Conservation (phyloP, 2,888 invertebrate species). For the Phortica okadai region DNA sequence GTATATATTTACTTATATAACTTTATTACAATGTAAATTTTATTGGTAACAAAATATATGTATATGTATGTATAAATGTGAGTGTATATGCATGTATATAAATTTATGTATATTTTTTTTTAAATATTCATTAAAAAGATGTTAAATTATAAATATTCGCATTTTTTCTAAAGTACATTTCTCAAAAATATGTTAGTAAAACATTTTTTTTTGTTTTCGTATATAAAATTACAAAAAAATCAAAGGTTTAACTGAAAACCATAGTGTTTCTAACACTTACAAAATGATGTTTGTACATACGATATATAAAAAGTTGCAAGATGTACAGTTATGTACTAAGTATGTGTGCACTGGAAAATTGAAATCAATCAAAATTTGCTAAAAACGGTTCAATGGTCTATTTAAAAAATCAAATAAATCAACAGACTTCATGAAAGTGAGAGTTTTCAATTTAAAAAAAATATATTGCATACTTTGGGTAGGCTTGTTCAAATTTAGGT, state of each 20-base stretch:
- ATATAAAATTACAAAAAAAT: slow-evolving; percentile 8
- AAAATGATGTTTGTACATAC: not conserved
- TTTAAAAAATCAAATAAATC: slow-evolving; percentile 45
- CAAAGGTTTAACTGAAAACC: not conserved
- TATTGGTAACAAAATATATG: slow-evolving; percentile 49
- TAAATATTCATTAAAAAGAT: slow-evolving; percentile 42
- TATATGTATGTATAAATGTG: slow-evolving; percentile 28
- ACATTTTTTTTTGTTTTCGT: slow-evolving; percentile 1
- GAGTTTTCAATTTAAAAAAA: too few relatives aligned
- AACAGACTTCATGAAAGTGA: too few relatives aligned
- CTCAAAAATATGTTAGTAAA: slow-evolving; percentile 30
- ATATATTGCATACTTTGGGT: too few relatives aligned
- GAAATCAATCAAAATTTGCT: not conserved
- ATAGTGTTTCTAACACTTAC: not conserved
- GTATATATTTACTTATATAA: slow-evolving; percentile 19
- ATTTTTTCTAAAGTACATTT: slow-evolving; percentile 28
- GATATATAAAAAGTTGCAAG: too few relatives aligned
- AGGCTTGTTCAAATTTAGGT: too few relatives aligned
- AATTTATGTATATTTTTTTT: slow-evolving; percentile 17
- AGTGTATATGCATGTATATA: slow-evolving; percentile 28
- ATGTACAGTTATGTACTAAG: too few relatives aligned
- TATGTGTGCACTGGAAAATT: not conserved
- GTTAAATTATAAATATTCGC: slow-evolving; percentile 43
- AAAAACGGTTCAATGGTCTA: slow-evolving; percentile 45
- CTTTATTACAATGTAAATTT: slow-evolving; percentile 37